Conservation (phyloP, 2,113 vertebrate genomes). For the Nestor notabilis region DNA sequence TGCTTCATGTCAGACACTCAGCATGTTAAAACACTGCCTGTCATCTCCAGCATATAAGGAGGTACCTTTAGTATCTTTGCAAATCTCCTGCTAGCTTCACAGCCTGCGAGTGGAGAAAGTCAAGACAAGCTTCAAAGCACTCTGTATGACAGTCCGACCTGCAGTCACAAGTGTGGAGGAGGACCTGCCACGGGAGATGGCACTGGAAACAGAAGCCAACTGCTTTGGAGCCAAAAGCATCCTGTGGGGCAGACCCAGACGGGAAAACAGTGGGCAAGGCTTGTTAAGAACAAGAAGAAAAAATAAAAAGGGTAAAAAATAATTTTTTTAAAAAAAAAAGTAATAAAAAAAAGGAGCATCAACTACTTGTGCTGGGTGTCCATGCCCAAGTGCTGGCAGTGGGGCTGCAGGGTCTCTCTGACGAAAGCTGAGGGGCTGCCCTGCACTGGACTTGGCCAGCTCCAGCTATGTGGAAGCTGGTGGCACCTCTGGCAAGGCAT, state of each 20-base stretch:
- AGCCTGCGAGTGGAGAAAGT: background rate
- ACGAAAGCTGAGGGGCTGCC: background rate
- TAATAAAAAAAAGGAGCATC: fast-evolving
- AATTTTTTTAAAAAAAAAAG: background rate
- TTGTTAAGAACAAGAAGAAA: background rate
- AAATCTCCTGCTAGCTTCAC: background rate
- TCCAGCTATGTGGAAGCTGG: no score
- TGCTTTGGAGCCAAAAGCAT: background rate
- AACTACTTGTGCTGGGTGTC: background rate
- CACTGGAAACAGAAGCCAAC: background rate
- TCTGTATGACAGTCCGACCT: background rate
- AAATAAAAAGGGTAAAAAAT: fast-evolving
- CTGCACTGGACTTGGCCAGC: fast-evolving
- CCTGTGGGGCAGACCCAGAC: background rate
- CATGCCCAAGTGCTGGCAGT: fast-evolving
- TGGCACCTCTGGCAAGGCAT: fast-evolving
- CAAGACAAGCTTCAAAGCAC: background rate
- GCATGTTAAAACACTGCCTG: background rate
- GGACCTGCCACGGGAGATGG: background rate
- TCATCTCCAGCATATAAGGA: background rate
- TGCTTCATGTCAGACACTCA: background rate
- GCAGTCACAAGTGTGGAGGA: background rate
- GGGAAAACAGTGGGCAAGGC: background rate
- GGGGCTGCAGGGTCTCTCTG: background rate
- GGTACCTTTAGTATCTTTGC: background rate